Evolutionary conservation across 2,797 vertebrate genomes (phyloP).

Genomic region (Numenius phaeopus): DNA sequence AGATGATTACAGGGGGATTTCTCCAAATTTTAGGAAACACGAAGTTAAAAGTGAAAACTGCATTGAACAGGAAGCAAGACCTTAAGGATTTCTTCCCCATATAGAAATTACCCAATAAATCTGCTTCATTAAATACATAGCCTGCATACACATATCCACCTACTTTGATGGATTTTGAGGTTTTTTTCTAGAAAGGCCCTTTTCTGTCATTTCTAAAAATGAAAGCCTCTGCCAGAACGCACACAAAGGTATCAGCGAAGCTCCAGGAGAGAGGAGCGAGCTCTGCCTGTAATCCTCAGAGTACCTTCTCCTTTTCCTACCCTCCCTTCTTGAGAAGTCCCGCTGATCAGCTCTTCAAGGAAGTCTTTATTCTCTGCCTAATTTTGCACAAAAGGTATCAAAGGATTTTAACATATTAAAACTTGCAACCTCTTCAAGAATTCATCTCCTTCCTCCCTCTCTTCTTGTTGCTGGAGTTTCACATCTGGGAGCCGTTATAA

Average conservation of each 20-base stretch:
- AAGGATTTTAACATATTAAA: slow-evolving; percentile 41
- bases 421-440: slow-evolving; percentile 22
- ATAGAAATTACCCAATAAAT: background rate
- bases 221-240: background rate
- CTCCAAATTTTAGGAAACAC: background rate
- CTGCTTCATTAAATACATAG: background rate
- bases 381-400: slow-evolving; percentile 22
- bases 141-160: background rate
- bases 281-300: background rate
- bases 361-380: slow-evolving; percentile 34
- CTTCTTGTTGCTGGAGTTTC: background rate
- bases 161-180: background rate
- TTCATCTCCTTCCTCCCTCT: background rate
- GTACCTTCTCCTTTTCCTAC: background rate
- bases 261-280: background rate
- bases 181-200: background rate
- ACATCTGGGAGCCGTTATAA: slow-evolving; percentile 4
- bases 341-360: background rate
- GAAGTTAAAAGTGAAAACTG: background rate
- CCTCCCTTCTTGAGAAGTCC: background rate
- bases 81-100: background rate
- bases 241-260: background rate
- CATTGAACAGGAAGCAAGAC: background rate
- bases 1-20: background rate
- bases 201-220: background rate